These are phyloP conservation scores for Danaus melanippus DNA, from an alignment of 1,140 invertebrate genomes.

Conservation along the genomic window DNA sequence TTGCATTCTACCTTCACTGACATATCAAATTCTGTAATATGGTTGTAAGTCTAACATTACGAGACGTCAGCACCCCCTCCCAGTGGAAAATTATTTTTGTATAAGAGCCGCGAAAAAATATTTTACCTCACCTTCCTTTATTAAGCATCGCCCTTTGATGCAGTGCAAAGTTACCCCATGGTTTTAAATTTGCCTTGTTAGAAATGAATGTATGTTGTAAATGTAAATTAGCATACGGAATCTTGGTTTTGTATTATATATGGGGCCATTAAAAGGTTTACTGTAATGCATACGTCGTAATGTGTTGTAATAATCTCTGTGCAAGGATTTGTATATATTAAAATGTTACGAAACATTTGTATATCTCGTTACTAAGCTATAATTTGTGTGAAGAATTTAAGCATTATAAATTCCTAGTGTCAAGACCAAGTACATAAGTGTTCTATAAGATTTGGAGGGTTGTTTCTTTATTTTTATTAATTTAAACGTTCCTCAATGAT, in stretches of 20 bases:
- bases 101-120: slow-evolving; percentile 48
- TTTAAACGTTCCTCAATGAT: slow-evolving; percentile 40
- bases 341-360: no score
- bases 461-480: slow-evolving; percentile 57
- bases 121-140: slow-evolving; percentile 59
- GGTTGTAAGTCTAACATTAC: slow-evolving; percentile 34
- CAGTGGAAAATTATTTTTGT: slow-evolving; percentile 58
- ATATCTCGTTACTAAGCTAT: no score
- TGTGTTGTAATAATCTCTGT: no score
- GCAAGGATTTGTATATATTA: no score
- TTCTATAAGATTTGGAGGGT: no score
- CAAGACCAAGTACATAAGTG: no score
- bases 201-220: slow-evolving; percentile 17
- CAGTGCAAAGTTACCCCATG: slow-evolving; percentile 46
- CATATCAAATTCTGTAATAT: slow-evolving; percentile 16
- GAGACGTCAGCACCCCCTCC: slow-evolving; percentile 14
- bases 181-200: slow-evolving; percentile 58
- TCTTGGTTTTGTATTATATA: slow-evolving; percentile 4
- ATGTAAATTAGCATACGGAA: slow-evolving; percentile 3
- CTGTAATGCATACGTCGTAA: no score
- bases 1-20: slow-evolving; percentile 6
- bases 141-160: slow-evolving; percentile 63
- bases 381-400: no score
- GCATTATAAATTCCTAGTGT: no score
- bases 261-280: no score